phyloP scores from a whole-genome alignment of 2,113 vertebrate species.

The Aspidoscelis tigris region DNA sequence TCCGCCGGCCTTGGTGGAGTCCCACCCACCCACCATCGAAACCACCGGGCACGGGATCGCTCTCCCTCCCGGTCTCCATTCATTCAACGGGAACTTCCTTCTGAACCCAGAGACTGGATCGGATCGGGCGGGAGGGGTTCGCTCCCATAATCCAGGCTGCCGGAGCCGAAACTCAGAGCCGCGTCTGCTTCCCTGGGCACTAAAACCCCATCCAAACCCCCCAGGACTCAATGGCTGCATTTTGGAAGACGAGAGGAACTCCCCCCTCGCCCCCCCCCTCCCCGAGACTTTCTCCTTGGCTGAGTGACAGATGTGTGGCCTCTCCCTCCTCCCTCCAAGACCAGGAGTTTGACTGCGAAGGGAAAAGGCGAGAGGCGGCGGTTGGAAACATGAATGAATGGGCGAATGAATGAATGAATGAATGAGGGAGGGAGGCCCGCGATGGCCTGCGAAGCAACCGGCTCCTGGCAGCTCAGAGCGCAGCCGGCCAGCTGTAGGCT shows the following conservation, averaged over 20 bases:
- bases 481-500: neutral
- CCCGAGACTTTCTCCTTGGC: neutral
- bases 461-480: neutral
- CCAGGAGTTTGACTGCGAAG: neutral
- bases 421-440: neutral
- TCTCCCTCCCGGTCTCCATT: neutral
- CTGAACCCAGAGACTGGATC: neutral
- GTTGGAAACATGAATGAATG: neutral
- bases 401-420: neutral
- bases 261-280: no score
- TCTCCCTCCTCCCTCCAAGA: neutral
- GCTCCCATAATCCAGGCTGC: no score
- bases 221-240: neutral
- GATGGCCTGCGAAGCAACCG: neutral
- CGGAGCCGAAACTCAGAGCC: no score
- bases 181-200: no score
- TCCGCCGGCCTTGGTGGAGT: no score
- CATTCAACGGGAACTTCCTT: neutral
- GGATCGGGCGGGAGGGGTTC: no score
- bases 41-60: no score
- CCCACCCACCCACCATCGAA: no score
- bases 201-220: no score
- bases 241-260: neutral
- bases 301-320: neutral
- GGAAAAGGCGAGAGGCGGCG: neutral